Evolutionary conservation across 92 coral and sea anemone species (phyloP).

Genomic region (Pocillopora grandis): DNA sequence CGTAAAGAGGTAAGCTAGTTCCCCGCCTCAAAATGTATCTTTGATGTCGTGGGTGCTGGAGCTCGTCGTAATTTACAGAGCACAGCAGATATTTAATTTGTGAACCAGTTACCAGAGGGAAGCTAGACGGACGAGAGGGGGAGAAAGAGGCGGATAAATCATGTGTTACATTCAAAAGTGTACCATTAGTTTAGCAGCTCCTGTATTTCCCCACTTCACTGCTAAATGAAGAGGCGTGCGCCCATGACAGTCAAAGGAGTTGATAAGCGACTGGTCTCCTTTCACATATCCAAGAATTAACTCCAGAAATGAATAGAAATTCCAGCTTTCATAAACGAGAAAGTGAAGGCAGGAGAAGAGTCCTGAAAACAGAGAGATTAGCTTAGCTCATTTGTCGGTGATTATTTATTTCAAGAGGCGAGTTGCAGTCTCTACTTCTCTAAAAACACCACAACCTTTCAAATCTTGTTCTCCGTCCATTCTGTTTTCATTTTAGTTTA

Average conservation of each 20-base stretch:
- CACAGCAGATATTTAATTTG: no score
- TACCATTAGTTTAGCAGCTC: constrained; percentile 74
- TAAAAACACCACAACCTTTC: not conserved
- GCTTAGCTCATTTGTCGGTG: not conserved
- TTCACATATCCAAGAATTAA: constrained; percentile 32
- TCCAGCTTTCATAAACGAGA: constrained; percentile 48
- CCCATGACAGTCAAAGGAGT: constrained; percentile 70
- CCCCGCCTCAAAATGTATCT: no score
- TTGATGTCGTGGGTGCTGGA: no score
- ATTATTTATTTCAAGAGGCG: not conserved
- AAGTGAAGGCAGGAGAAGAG: constrained; percentile 80
- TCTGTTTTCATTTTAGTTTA: no score
- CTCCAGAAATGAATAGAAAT: constrained; percentile 37
- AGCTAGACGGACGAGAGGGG: no score
- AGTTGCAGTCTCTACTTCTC: not conserved
- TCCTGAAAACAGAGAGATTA: constrained; percentile 36
- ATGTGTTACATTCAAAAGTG: not conserved
- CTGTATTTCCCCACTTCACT: constrained; percentile 56
- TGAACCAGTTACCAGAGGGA: no score
- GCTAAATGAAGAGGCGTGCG: constrained; percentile 88
- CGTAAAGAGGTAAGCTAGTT: no score
- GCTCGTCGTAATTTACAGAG: no score
- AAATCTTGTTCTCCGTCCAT: no score
- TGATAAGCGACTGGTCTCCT: constrained; percentile 37
- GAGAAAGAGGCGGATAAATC: no score